Base-by-base conservation (phyloP, 2,113 vertebrate species). In the Pycnonotus jocosus region DNA sequence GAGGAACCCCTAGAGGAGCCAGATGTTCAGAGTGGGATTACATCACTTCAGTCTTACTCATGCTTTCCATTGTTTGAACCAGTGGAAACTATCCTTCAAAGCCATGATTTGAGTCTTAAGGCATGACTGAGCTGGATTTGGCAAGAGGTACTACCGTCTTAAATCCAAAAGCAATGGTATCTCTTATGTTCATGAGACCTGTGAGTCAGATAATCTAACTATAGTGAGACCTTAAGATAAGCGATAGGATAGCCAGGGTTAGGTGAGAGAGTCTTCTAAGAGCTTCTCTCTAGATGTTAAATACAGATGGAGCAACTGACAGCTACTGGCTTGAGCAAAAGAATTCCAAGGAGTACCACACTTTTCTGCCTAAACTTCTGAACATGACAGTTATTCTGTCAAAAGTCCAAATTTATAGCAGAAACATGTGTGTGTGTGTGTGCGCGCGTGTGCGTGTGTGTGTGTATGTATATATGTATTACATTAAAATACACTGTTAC, bases 381-480 rank as follows among this genome's bases (percentile, higher is more conserved):
- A 90, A 40, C 31, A 21, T 1, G 4, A 40, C 37, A 81, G 10
- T 72, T 86, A 48, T 31, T 72, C 72, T 86, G 17, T 65, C 25
- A 92, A 79, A 76, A 16, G n/a, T 83, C 62, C 45, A 73, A n/a
- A 89, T 60, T 57, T 7, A 24, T 24, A 69, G 10, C 10, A 56
- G 20, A 47, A 25, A 80, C 11, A 57, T 38, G 7, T 56, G 4
- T 35, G 0, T 45, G 6, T 33, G 6, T 48, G 3, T 53, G 9
- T 61, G 4, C 42, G 4, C 42, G 3, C 22, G 2, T 31, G 0
- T 35, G 3, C 50, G 6, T 56, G 4, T 35, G 0, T 45, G 6
- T 33, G 6, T 60, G 3, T 53, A 8, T 61, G 4, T 48, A 3
- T 25, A 2, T 31, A 0, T 35, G 4, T 50, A 31, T 62, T 37